Evolutionary conservation across 2,113 vertebrate genomes (phyloP), one percentile per base, ranked within the genome.

Genomic region (Aleadryas rufinucha): DNA sequence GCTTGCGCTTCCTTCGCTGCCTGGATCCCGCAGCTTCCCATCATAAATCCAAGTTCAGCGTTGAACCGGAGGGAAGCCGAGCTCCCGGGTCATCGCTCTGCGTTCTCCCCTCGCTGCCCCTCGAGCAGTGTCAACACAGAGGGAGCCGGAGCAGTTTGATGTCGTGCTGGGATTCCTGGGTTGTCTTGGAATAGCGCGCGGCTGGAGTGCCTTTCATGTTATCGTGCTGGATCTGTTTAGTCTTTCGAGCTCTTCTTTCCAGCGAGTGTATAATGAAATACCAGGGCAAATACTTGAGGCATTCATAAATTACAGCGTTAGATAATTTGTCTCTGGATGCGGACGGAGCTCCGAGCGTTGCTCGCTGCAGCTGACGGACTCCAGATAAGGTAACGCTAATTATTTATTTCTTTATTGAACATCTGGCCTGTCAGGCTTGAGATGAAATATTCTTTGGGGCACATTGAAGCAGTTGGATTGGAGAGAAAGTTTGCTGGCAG

Each of bases 361-460:
- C 95, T 93, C 13, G 2, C 68, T 65, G 9, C 82, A 50, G 83
- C 88, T 90, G 95, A 88, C 60, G 26, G 66, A 84, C 63, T 94
- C 95, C 93, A 93, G 95, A 93, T 69, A 91, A 94, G 85, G 95
- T 91, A 91, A 91, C 6, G 18, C 69, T 70, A 35, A 61, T 84
- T 90, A 52, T 66, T 90, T 89, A 69, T 89, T 84, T 81, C 61
- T 95, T 95, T 93, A 15, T 64, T 66, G 84, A 52, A 35, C 71
- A 79, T 85, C 91, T 94, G 78, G 85, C 71, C 89, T 28, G 56
- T 70, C 45, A 30, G 72, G 45, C 17, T 7, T 6, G 11, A 37
- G 84, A 80, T 16, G 79, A 83, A 77, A 63, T 76, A 35, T 30
- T 47, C 68, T 78, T 71, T 19, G 0, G 15, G 76, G 13, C 23